A percentile compares a stretch with the other conserved stretches of the same genome.
phyloP scores from a whole-genome alignment of 2,888 invertebrate genomes.

The Diadegma fenestrale region DNA sequence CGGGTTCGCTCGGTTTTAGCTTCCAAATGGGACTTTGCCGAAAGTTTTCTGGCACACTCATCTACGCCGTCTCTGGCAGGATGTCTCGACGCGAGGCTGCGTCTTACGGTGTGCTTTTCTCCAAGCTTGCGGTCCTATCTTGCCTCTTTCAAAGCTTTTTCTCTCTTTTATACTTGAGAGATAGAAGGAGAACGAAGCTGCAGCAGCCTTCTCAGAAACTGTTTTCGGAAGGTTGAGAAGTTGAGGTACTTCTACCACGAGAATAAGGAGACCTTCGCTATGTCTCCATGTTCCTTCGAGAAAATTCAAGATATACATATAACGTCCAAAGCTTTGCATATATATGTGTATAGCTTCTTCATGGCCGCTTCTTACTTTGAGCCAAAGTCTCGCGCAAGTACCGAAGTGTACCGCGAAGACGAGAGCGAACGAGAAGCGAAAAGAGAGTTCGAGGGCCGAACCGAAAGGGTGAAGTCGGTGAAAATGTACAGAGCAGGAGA shows the following conservation, averaged over 20 bases:
- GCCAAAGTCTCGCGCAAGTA: slow-evolving; percentile 59
- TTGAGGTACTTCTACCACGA: slow-evolving; percentile 49
- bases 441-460: slow-evolving; percentile 40
- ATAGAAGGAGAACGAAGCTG: slow-evolving; percentile 40
- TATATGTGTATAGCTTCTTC: neutral
- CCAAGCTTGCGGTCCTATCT: slow-evolving; percentile 41
- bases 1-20: slow-evolving; percentile 72
- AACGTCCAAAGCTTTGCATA: slow-evolving; percentile 21
- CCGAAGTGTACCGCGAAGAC: slow-evolving; percentile 21
- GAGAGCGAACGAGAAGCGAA: slow-evolving; percentile 32
- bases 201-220: slow-evolving; percentile 61
- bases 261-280: slow-evolving; percentile 34
- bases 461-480: slow-evolving; percentile 10
- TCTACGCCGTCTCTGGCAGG: slow-evolving; percentile 42
- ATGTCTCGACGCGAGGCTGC: slow-evolving; percentile 39
- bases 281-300: slow-evolving; percentile 35
- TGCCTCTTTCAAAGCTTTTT: slow-evolving; percentile 49
- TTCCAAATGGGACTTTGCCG: slow-evolving; percentile 80
- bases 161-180: slow-evolving; percentile 22
- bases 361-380: slow-evolving; percentile 24
- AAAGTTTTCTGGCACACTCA: slow-evolving; percentile 81
- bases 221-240: slow-evolving; percentile 62
- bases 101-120: slow-evolving; percentile 56
- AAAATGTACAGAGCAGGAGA: slow-evolving; percentile 57
- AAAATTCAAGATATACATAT: slow-evolving; percentile 46